Percentiles rank a stretch among this genome's conserved stretches.
Evolutionary conservation across 2,888 invertebrate species (phyloP).

Genomic region (Gisinianus flammeolus): DNA sequence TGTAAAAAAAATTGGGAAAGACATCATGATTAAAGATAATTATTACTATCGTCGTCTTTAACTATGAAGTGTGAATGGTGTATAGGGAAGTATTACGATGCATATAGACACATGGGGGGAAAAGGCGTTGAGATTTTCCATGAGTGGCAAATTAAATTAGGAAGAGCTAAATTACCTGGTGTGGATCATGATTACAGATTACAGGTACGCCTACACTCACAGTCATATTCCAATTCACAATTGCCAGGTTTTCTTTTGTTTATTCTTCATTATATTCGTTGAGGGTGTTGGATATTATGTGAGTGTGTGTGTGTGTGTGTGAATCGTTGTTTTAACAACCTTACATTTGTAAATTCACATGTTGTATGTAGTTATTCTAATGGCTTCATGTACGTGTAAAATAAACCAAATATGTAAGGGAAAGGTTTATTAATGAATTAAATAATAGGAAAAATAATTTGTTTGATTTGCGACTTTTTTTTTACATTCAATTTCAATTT

Average conservation of each 20-base stretch:
- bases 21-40: neutral
- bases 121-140: neutral
- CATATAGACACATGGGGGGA: neutral
- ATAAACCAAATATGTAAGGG: neutral
- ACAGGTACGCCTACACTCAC: neutral
- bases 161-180: slow-evolving; percentile 10
- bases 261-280: slow-evolving; percentile 3
- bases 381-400: neutral
- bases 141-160: slow-evolving; percentile 21
- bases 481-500: neutral
- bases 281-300: neutral
- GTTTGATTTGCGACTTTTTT: neutral
- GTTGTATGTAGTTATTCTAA: neutral
- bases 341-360: neutral
- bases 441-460: neutral
- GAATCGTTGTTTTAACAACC: neutral
- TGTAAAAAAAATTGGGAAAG: neutral
- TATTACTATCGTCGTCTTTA: neutral
- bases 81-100: neutral
- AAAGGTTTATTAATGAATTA: neutral
- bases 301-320: neutral
- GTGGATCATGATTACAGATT: slow-evolving; percentile 4
- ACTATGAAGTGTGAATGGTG: neutral
- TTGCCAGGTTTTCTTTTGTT: slow-evolving; percentile 1
- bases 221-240: neutral